These are phyloP conservation scores for Ophioninae sp. DNA, from an alignment of 2,888 invertebrate species.

Conservation along the genomic window DNA sequence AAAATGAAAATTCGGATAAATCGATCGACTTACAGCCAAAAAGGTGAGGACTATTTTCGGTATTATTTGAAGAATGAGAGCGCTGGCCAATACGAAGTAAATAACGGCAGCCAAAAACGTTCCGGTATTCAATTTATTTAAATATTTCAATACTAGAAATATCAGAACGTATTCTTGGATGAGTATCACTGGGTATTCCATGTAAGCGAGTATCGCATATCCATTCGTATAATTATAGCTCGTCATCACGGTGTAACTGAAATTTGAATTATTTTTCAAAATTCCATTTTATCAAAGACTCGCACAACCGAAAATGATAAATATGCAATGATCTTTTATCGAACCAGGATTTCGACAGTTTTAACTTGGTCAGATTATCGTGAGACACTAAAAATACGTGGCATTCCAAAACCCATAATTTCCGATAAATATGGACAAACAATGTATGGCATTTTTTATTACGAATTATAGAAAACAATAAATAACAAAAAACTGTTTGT, in stretches of 20 bases:
- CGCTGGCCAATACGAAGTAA: conserved; percentile 78
- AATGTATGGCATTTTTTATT: background rate
- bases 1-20: background rate
- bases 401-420: no score
- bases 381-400: no score
- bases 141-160: conserved; percentile 87
- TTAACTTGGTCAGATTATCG: no score
- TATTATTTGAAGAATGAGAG: conserved; percentile 81
- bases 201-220: conserved; percentile 89
- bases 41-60: conserved; percentile 82
- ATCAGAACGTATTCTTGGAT: conserved; percentile 89
- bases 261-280: conserved; percentile 72
- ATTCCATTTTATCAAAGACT: background rate
- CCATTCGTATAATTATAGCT: conserved; percentile 90
- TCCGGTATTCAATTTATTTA: conserved; percentile 82
- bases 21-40: conserved; percentile 84
- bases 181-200: conserved; percentile 92
- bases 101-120: conserved; percentile 73
- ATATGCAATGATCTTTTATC: no score
- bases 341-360: no score
- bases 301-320: no score
- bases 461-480: background rate
- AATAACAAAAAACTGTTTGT: no score
- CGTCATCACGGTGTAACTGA: conserved; percentile 90
- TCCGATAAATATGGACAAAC: background rate